phyloP scores from a whole-genome alignment of 2,888 invertebrate genomes.

The Cyclophora punctaria region DNA sequence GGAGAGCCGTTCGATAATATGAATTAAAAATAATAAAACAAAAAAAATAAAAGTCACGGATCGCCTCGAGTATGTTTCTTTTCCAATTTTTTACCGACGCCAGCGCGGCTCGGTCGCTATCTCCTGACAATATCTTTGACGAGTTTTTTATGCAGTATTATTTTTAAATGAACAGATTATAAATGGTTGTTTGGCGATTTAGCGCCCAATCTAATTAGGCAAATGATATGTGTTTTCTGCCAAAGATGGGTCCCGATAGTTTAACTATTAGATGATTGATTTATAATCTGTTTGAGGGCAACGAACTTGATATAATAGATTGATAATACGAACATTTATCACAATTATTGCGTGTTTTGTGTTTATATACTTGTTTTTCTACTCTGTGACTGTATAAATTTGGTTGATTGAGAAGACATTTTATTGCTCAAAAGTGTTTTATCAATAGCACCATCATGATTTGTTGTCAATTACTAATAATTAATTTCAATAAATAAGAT shows the following conservation, averaged over 20 bases:
- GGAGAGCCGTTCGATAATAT: constrained; percentile 75
- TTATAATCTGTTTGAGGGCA: constrained; percentile 33
- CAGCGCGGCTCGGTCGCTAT: constrained; percentile 65
- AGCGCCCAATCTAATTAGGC: constrained; percentile 75
- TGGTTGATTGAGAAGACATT: too few relatives aligned
- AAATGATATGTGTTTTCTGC: constrained; percentile 73
- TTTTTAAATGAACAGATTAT: constrained; percentile 75
- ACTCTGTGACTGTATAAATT: too few relatives aligned
- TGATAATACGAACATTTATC: background rate
- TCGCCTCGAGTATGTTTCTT: constrained; percentile 69
- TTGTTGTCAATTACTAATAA: too few relatives aligned
- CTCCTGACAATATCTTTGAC: constrained; percentile 75
- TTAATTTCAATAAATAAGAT: too few relatives aligned
- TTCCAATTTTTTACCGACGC: constrained; percentile 56
- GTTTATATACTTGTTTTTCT: background rate
- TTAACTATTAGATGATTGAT: constrained; percentile 56
- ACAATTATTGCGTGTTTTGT: background rate
- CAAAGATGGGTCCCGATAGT: constrained; percentile 42
- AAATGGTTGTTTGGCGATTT: constrained; percentile 74
- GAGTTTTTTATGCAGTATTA: constrained; percentile 72
- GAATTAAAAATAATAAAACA: constrained; percentile 75
- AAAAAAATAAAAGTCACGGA: constrained; percentile 73
- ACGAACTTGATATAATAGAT: constrained; percentile 6
- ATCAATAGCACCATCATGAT: too few relatives aligned
- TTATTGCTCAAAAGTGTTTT: too few relatives aligned